Percentiles rank a stretch among this genome's conserved stretches.
Conservation (phyloP, 1,140 invertebrate genomes). For the Zaprionus ghesquierei region DNA sequence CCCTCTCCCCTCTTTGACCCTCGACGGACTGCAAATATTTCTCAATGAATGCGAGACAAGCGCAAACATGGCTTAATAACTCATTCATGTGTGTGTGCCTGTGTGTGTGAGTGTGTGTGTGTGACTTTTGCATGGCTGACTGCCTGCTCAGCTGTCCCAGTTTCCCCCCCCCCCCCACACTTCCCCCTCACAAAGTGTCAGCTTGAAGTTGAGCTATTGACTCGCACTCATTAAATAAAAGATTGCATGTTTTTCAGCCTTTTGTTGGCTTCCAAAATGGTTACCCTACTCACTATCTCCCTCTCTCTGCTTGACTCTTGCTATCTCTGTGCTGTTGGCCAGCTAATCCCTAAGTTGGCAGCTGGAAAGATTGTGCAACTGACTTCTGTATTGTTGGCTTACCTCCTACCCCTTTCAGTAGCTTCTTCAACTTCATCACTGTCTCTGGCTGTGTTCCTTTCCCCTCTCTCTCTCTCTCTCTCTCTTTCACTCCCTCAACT, state of each 20-base stretch:
- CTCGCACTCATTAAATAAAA: slow-evolving; percentile 79
- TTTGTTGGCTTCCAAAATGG: slow-evolving; percentile 42
- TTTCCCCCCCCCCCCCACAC: slow-evolving; percentile 26
- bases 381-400: slow-evolving; percentile 22
- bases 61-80: slow-evolving; percentile 79
- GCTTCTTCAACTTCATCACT: background rate
- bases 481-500: background rate
- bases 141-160: slow-evolving; percentile 31
- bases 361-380: slow-evolving; percentile 5
- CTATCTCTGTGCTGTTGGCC: background rate
- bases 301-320: background rate
- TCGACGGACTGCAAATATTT: slow-evolving; percentile 67
- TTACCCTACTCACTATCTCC: background rate
- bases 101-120: slow-evolving; percentile 22
- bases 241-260: slow-evolving; percentile 78
- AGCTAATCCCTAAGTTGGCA: slow-evolving; percentile 52
- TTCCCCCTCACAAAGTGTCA: slow-evolving; percentile 56
- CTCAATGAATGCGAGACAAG: slow-evolving; percentile 78
- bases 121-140: slow-evolving; percentile 41
- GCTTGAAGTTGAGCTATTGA: slow-evolving; percentile 79
- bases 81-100: slow-evolving; percentile 49
- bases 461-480: background rate
- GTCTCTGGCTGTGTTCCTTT: background rate
- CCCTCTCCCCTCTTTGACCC: slow-evolving; percentile 1
- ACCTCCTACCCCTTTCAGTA: background rate